Evolutionary conservation across 92 coral and sea anemone genomes (phyloP), one percentile per base, ranked within the genome.

Genomic region (Heteractis magnifica): DNA sequence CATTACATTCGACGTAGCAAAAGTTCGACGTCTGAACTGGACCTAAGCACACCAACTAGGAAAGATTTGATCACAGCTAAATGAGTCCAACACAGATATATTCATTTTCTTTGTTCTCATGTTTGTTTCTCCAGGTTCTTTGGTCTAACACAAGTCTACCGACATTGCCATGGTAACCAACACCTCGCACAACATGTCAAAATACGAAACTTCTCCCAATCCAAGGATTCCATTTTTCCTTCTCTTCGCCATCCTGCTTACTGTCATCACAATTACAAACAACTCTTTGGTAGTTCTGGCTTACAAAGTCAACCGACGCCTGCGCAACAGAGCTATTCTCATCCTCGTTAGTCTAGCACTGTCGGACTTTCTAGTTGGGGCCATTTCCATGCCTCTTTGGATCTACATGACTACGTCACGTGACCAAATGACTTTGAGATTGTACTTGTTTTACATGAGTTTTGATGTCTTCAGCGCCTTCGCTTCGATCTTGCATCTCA

Each of bases 401-500:
- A 93, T 93, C 51, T 91, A 83, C 82, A 85, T 85, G 88, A 85
- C 79, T 34, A 75, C 81, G 55, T 77, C 88, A 13, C 83, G 48
- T 10, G 26, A 77, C 16, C 65, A 15, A 52, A 85, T 85, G 88
- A 0, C 88, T 15, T 15, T 6, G 41, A 83, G 82, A 6, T 49
- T 91, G 10, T 82, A 87, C 51, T 70, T 84, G 19, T 82, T 87
- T 10, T 91, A 93, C 84, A 84, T 86, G 79, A 92, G 92, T 13
- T 60, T 95, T 72, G 98, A 95, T 60, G 85, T 95, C 51, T 91
- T 95, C 72, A 89, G 91, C 18, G 97, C 98, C 48, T 93, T 91
- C 68, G 97, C 98, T 51, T 95, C 98, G 6, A 92, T 95, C 26
- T 80, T 95, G 23, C 98, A 95, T 75, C 85, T 95, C 16, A 90